Percentiles rank a stretch among this genome's conserved stretches.
phyloP scores from a whole-genome alignment of 2,797 vertebrate species.

The Onychomys leucogaster region DNA sequence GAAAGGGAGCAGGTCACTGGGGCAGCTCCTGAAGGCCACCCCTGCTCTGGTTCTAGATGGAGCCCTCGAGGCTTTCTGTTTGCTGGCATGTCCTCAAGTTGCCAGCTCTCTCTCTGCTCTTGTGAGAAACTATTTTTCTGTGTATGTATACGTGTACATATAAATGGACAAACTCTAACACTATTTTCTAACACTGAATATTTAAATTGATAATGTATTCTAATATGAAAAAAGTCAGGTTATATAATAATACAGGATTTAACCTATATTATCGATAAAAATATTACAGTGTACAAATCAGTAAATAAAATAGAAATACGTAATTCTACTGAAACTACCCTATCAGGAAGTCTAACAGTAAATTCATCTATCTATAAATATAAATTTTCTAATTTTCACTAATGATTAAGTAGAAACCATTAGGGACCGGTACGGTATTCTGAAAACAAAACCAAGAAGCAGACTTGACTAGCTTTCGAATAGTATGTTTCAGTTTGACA shows the following conservation, averaged over 20 bases:
- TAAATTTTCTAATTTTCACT: not conserved
- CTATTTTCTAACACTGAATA: conserved; percentile 29
- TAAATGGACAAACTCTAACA: not conserved
- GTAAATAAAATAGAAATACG: conserved; percentile 37
- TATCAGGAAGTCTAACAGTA: not conserved
- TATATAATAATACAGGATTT: conserved; percentile 22
- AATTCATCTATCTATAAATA: conserved; percentile 20
- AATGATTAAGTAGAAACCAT: conserved; percentile 47
- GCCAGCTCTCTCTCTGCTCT: not conserved
- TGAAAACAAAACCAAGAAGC: not conserved
- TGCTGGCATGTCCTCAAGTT: not conserved
- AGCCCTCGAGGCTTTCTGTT: not conserved
- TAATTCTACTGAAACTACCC: not conserved
- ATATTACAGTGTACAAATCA: conserved; percentile 29
- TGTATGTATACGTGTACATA: not conserved
- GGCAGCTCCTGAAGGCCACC: not conserved
- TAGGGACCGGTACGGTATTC: not conserved
- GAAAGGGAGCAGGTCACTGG: not conserved
- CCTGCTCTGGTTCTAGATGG: not conserved
- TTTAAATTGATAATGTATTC: conserved; percentile 34
- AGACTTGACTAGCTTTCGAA: conserved; percentile 1
- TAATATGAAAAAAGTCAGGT: not conserved
- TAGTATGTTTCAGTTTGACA: conserved; percentile 48
- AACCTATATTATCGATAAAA: conserved; percentile 15
- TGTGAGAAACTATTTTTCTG: conserved; percentile 26